These are phyloP conservation scores for Climacteris rufus DNA, from an alignment of 2,113 vertebrate genomes.

Conservation along the genomic window DNA sequence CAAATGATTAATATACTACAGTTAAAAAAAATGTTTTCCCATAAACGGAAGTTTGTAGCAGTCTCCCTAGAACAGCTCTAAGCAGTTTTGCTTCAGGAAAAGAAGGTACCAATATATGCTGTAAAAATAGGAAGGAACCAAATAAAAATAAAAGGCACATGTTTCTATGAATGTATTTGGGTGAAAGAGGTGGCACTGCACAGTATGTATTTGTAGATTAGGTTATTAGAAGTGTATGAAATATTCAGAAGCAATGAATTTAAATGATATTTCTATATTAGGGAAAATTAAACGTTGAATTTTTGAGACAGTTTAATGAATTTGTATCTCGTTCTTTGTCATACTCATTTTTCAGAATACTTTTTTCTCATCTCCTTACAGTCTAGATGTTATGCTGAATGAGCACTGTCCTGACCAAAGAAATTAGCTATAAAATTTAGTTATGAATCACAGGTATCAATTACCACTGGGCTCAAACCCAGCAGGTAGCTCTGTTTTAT, in stretches of 20 bases:
- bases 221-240: slow-evolving; percentile 6
- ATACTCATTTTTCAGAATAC: background rate
- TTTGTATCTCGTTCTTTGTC: background rate
- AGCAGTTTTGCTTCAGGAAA: background rate
- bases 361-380: background rate
- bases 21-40: background rate
- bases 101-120: background rate
- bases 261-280: background rate
- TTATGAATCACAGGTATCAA: background rate
- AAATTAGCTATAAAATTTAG: background rate
- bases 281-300: background rate
- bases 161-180: background rate
- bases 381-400: background rate
- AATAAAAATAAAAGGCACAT: background rate
- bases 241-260: slow-evolving; percentile 42
- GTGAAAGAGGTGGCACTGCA: background rate
- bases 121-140: background rate
- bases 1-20: background rate
- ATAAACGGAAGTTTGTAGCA: background rate
- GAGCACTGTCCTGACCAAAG: background rate
- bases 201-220: background rate
- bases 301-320: background rate
- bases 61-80: background rate
- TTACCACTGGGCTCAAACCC: background rate
- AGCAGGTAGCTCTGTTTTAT: background rate